A percentile compares a stretch with the other conserved stretches of the same genome.
These are phyloP conservation scores for Proisotoma minuta DNA, from an alignment of 2,888 invertebrate species.

Conservation along the genomic window DNA sequence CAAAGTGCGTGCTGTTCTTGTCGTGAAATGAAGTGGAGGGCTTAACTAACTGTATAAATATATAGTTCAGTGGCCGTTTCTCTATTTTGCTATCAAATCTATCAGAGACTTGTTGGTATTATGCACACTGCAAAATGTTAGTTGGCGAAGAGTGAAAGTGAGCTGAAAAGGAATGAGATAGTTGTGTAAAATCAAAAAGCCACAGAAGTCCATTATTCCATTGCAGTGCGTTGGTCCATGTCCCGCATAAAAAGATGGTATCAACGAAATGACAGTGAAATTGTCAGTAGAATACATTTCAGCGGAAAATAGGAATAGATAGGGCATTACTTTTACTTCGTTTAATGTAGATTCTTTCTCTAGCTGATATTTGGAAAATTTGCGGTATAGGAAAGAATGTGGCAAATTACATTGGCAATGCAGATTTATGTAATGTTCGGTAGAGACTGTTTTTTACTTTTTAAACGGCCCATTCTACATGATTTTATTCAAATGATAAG, in stretches of 20 bases:
- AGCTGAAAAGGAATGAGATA: background rate
- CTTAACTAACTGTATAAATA: background rate
- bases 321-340: background rate
- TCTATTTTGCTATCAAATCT: background rate
- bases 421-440: background rate
- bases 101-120: background rate
- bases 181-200: constrained; percentile 3
- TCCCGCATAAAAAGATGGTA: background rate
- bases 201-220: constrained; percentile 5
- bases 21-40: background rate
- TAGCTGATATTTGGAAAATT: background rate
- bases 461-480: constrained; percentile 3
- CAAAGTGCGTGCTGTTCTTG: constrained; percentile 1
- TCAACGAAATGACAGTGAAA: background rate
- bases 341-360: background rate
- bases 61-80: background rate
- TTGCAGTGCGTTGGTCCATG: too few species aligned
- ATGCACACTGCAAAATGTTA: too few species aligned
- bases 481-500: constrained; percentile 6
- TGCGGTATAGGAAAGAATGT: background rate
- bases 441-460: background rate
- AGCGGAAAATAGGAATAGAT: background rate
- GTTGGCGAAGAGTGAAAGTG: background rate
- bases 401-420: background rate
- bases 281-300: background rate